phyloP scores from a whole-genome alignment of 1,140 invertebrate species.

The Asbolus verrucosus region DNA sequence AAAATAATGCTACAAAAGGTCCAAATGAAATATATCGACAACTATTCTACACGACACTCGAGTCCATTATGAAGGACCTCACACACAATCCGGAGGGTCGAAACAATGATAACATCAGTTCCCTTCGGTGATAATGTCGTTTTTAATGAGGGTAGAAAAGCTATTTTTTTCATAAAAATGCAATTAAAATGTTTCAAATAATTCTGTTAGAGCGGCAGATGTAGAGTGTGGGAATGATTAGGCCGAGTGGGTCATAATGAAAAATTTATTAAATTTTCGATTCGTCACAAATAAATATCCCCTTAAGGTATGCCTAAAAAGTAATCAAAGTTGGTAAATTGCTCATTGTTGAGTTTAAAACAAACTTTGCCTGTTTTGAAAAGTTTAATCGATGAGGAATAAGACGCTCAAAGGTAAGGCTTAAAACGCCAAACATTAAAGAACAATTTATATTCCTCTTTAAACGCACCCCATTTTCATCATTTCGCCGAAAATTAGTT shows the following conservation, averaged over 20 bases:
- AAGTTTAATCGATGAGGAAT: constrained; percentile 45
- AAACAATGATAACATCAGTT: constrained; percentile 26
- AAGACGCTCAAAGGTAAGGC: constrained; percentile 40
- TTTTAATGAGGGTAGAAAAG: constrained; percentile 29
- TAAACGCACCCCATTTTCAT: constrained; percentile 28
- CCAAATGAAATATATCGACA: constrained; percentile 58
- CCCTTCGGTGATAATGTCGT: constrained; percentile 16
- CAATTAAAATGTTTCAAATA: constrained; percentile 27
- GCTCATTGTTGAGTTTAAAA: constrained; percentile 46
- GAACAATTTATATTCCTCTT: constrained; percentile 42
- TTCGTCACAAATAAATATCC: constrained; percentile 44
- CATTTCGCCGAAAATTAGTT: constrained; percentile 47
- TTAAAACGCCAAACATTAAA: constrained; percentile 42
- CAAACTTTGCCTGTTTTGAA: constrained; percentile 44
- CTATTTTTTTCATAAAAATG: constrained; percentile 24
- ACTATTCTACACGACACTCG: constrained; percentile 48
- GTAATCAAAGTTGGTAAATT: constrained; percentile 47
- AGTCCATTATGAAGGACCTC: constrained; percentile 51
- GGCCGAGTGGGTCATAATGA: neutral
- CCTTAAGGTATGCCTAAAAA: constrained; percentile 27
- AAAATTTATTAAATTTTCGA: constrained; percentile 45
- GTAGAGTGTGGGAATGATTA: neutral
- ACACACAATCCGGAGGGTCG: constrained; percentile 46
- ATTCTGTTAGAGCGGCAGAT: neutral
- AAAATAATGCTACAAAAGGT: constrained; percentile 55